Evolutionary conservation across 2,113 vertebrate genomes (phyloP), one percentile per base, ranked within the genome.

Genomic region (Spea bombifrons): DNA sequence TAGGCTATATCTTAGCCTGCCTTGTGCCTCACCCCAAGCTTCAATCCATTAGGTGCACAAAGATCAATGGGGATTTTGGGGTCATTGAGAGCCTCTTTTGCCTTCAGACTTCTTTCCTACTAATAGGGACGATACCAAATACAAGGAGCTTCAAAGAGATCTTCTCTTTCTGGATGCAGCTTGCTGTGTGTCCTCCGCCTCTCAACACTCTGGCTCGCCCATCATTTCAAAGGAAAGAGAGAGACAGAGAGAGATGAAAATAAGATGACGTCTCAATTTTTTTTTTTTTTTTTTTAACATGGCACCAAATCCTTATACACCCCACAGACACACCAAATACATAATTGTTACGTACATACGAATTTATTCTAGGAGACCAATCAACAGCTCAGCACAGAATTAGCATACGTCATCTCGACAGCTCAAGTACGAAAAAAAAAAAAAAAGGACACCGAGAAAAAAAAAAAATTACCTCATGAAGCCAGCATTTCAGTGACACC

Each of bases 181-280:
- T 65, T 61, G 48, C 47, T 53, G 49, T 59, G 45, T 88, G 88
- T 87, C 89, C 83, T 86, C 80, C 90, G 89, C 89, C 92, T 86
- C 87, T 90, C 89, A 89, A 88, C 88, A 89, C 90, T 91, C 89
- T 89, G 87, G 90, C 88, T 90, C 88, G 79, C 91, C 89, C 92
- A 92, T 89, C 94, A 94, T 94, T 94, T 89, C 92, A 84, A 89
- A 75, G 71, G 48, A 8, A n/a, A 50, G 17, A 66, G 12, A 45
- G 48, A 44, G 73, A 84, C 75, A 81, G 2, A 78, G 61, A 83
- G 75, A 85, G 91, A 91, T 91, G 83, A 85, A 90, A 91, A 92
- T 89, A 82, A 89, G 92, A 93, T 92, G 94, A 94, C 87, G 93
- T 92, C 91, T 94, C 87, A 2, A 5, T 85, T 83, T 87, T 85